phyloP scores from a whole-genome alignment of 1,140 invertebrate genomes.

The Drosophila triauraria region DNA sequence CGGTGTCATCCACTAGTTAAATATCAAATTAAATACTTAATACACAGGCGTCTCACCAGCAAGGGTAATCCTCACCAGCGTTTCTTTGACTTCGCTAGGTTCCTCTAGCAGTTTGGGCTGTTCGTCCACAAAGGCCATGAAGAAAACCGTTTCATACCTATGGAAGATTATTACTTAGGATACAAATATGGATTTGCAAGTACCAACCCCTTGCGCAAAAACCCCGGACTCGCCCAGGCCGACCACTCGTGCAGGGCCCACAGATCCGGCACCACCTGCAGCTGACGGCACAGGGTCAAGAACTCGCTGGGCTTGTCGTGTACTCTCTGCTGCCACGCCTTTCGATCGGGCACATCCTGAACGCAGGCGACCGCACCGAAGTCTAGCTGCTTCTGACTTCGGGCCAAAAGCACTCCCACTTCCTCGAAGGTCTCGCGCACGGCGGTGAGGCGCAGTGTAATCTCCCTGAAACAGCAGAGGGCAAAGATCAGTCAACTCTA shows the following conservation, averaged over 20 bases:
- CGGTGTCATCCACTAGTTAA: slow-evolving; percentile 86
- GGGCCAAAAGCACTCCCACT: slow-evolving; percentile 92
- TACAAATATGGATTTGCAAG: background rate
- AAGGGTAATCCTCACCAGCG: slow-evolving; percentile 86
- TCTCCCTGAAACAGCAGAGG: slow-evolving; percentile 86
- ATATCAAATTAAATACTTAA: slow-evolving; percentile 85
- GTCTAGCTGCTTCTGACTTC: slow-evolving; percentile 60
- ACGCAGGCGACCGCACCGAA: slow-evolving; percentile 10
- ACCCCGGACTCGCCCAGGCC: slow-evolving; percentile 92
- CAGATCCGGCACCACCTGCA: slow-evolving; percentile 92
- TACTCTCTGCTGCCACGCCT: slow-evolving; percentile 84
- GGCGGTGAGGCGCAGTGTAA: slow-evolving; percentile 93
- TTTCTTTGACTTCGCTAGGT: slow-evolving; percentile 89
- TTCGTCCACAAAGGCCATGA: slow-evolving; percentile 88
- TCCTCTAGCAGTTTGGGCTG: slow-evolving; percentile 87
- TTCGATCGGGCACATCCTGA: slow-evolving; percentile 44
- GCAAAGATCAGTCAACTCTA: slow-evolving; percentile 44
- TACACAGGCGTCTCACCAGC: background rate
- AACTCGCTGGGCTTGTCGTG: slow-evolving; percentile 90
- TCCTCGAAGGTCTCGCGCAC: slow-evolving; percentile 97
- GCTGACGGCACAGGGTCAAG: slow-evolving; percentile 89
- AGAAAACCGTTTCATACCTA: slow-evolving; percentile 92
- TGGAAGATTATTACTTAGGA: background rate
- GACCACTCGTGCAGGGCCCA: slow-evolving; percentile 94
- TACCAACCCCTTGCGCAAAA: slow-evolving; percentile 77